These are phyloP conservation scores for Drosophila recens DNA, from an alignment of 2,888 invertebrate genomes.

Conservation along the genomic window DNA sequence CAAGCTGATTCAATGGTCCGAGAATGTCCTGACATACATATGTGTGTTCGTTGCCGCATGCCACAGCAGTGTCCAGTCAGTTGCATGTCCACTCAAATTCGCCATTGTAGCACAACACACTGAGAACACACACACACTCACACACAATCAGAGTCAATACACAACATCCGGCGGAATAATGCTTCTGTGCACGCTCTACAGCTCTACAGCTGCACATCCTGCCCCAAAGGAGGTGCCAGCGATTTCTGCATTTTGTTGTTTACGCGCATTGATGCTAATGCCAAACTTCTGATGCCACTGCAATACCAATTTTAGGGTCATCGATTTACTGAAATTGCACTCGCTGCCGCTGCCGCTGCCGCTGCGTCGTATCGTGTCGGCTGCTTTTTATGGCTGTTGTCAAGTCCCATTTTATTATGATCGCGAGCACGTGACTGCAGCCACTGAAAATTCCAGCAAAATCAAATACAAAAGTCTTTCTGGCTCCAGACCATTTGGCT, in stretches of 20 bases:
- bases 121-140: slow-evolving; percentile 1
- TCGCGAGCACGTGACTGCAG: slow-evolving; percentile 66
- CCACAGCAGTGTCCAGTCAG: slow-evolving; percentile 29
- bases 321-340: slow-evolving; percentile 53
- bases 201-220: slow-evolving; percentile 53
- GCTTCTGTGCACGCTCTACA: slow-evolving; percentile 47
- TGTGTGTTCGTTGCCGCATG: slow-evolving; percentile 1
- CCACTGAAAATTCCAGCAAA: slow-evolving; percentile 42
- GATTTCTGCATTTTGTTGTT: slow-evolving; percentile 65
- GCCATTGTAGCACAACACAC: slow-evolving; percentile 34
- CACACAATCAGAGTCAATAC: slow-evolving; percentile 12
- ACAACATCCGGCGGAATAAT: slow-evolving; percentile 76
- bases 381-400: slow-evolving; percentile 65
- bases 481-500: slow-evolving; percentile 6
- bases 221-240: slow-evolving; percentile 53
- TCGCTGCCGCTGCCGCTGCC: slow-evolving; percentile 29
- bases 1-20: neutral
- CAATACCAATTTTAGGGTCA: slow-evolving; percentile 61
- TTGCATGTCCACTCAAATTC: slow-evolving; percentile 61
- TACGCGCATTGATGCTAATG: slow-evolving; percentile 68
- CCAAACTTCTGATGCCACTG: slow-evolving; percentile 46
- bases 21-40: neutral
- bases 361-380: slow-evolving; percentile 9
- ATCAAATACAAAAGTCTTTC: slow-evolving; percentile 25
- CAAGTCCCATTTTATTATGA: slow-evolving; percentile 65